These are phyloP conservation scores for Cephus rjabovi DNA, from an alignment of 2,888 invertebrate species.

Conservation along the genomic window DNA sequence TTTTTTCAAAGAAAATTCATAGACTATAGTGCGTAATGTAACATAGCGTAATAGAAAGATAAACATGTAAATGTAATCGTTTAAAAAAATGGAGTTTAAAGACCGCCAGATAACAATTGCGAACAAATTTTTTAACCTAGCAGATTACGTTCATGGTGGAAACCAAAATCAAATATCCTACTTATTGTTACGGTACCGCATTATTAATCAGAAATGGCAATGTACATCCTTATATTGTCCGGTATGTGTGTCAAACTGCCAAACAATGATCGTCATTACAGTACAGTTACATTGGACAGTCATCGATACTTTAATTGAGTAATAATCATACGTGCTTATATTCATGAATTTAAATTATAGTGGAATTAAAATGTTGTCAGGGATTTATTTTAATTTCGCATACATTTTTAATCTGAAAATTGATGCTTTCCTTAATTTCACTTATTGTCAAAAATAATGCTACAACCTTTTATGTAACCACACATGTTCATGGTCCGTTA, in stretches of 20 bases:
- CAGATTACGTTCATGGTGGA: neutral
- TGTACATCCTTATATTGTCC: neutral
- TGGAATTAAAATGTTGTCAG: neutral
- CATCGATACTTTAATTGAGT: neutral
- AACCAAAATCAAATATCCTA: neutral
- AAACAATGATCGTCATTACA: constrained; percentile 28
- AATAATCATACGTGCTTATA: neutral
- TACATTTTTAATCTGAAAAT: neutral
- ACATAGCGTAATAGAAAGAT: neutral
- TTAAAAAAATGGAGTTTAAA: neutral
- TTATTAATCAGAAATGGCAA: neutral
- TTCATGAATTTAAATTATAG: neutral
- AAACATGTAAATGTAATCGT: neutral
- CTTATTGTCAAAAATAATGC: neutral
- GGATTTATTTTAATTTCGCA: neutral
- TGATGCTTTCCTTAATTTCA: neutral
- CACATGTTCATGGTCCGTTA: neutral
- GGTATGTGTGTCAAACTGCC: constrained; percentile 27
- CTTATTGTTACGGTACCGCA: neutral
- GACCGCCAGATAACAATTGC: neutral
- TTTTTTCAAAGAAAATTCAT: neutral
- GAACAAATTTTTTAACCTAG: neutral
- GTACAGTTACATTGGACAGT: constrained; percentile 19
- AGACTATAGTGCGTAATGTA: neutral
- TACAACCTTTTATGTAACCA: neutral